Percentiles rank a stretch among this genome's conserved stretches.
phyloP scores from a whole-genome alignment of 1,140 invertebrate species.

The Euwallacea fornicatus region DNA sequence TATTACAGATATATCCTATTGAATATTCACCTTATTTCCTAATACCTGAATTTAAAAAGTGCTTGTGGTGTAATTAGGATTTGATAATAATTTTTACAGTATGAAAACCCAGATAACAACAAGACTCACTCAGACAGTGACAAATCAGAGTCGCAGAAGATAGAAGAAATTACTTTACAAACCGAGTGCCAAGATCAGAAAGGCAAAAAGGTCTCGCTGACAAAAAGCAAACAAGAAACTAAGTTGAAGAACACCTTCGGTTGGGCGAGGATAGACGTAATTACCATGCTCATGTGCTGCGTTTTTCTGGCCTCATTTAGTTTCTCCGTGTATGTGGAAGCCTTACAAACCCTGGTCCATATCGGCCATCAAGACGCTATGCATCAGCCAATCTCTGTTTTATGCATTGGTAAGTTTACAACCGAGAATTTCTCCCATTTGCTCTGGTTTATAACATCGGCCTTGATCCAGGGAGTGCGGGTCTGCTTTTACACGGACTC shows the following conservation, averaged over 20 bases:
- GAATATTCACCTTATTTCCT: too few relatives aligned
- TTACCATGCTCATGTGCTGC: constrained; percentile 79
- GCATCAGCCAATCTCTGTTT: constrained; percentile 64
- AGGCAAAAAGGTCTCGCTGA: constrained; percentile 36
- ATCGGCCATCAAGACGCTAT: constrained; percentile 76
- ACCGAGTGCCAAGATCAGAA: constrained; percentile 40
- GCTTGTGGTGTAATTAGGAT: too few relatives aligned
- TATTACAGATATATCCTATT: too few relatives aligned
- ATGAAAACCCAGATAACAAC: background rate
- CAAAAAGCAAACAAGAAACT: constrained; percentile 57
- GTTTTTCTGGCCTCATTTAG: constrained; percentile 82
- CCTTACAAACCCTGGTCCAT: constrained; percentile 76
- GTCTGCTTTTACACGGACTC: constrained; percentile 69
- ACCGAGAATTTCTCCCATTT: background rate
- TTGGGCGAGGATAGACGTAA: constrained; percentile 85
- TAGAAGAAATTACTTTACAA: constrained; percentile 17
- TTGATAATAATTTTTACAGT: background rate
- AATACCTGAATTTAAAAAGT: too few relatives aligned
- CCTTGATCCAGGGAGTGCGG: constrained; percentile 48
- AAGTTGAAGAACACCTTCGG: constrained; percentile 86
- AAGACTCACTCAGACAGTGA: background rate
- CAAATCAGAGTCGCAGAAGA: background rate
- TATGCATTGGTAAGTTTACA: constrained; percentile 61
- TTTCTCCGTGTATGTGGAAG: constrained; percentile 79
- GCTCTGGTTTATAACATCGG: too few relatives aligned